phyloP scores from a whole-genome alignment of 1,140 invertebrate species.

The Drosophila busckii region DNA sequence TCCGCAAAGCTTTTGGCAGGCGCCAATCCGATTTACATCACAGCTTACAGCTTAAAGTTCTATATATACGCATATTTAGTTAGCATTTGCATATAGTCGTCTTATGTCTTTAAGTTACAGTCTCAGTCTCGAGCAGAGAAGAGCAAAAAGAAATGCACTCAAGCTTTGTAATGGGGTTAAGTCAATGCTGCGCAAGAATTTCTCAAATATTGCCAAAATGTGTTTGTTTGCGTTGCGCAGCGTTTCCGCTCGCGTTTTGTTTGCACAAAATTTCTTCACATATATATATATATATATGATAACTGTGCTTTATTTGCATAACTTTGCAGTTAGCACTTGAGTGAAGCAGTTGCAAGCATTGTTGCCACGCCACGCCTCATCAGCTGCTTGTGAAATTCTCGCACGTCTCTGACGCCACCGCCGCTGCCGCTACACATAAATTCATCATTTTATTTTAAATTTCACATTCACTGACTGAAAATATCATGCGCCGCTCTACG shows the following conservation, averaged over 20 bases:
- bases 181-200: constrained; percentile 26
- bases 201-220: constrained; percentile 27
- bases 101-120: constrained; percentile 50
- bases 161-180: constrained; percentile 31
- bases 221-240: constrained; percentile 38
- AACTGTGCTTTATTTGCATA: constrained; percentile 41
- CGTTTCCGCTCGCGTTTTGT: constrained; percentile 12
- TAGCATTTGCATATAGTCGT: constrained; percentile 53
- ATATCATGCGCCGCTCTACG: too few species aligned
- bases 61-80: constrained; percentile 40
- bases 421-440: constrained; percentile 59
- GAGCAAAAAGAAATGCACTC: constrained; percentile 37
- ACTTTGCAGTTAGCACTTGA: constrained; percentile 39
- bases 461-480: constrained; percentile 72
- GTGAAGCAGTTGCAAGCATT: constrained; percentile 33
- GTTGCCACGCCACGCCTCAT: not conserved
- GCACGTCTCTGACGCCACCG: constrained; percentile 47
- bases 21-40: constrained; percentile 40
- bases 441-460: constrained; percentile 76
- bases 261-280: constrained; percentile 1
- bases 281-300: not conserved
- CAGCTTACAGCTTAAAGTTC: constrained; percentile 19
- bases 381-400: constrained; percentile 54
- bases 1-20: constrained; percentile 38
- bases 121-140: constrained; percentile 6